Conservation (phyloP, 2,113 vertebrate species). For the Colistium nudipinnis region DNA sequence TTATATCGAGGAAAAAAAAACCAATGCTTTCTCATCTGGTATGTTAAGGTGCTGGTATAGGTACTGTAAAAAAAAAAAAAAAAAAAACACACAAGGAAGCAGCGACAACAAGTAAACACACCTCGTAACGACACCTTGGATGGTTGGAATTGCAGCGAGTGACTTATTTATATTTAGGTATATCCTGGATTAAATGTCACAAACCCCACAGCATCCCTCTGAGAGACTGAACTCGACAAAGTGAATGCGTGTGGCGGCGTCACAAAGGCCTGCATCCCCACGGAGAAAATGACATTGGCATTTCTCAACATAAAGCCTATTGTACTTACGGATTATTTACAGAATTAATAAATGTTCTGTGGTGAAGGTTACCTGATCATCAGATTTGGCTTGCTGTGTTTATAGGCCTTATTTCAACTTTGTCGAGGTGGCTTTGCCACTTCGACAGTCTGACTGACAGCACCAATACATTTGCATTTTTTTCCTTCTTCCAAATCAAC, state of each 20-base stretch:
- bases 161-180: conserved; percentile 3
- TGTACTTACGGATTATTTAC: not conserved
- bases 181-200: too few species aligned
- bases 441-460: conserved; percentile 19
- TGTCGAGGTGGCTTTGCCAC: too few species aligned
- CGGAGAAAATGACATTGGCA: conserved; percentile 28
- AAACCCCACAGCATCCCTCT: not conserved
- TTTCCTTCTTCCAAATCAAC: conserved; percentile 24
- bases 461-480: conserved; percentile 25
- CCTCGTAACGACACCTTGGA: conserved; percentile 22
- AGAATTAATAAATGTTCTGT: not conserved
- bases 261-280: conserved; percentile 12
- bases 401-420: not conserved
- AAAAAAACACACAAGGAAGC: conserved; percentile 28
- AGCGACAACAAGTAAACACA: conserved; percentile 55
- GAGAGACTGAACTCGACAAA: conserved; percentile 12
- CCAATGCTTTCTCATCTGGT: conserved; percentile 70
- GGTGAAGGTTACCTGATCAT: not conserved
- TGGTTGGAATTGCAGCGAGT: conserved; percentile 24
- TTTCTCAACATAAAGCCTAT: conserved; percentile 19
- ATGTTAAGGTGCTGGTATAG: conserved; percentile 81
- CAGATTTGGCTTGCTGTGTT: not conserved
- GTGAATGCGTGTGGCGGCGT: not conserved
- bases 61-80: conserved; percentile 54
- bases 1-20: conserved; percentile 56